phyloP scores from a whole-genome alignment of 1,140 invertebrate species.

The Copidosoma floridanum region DNA sequence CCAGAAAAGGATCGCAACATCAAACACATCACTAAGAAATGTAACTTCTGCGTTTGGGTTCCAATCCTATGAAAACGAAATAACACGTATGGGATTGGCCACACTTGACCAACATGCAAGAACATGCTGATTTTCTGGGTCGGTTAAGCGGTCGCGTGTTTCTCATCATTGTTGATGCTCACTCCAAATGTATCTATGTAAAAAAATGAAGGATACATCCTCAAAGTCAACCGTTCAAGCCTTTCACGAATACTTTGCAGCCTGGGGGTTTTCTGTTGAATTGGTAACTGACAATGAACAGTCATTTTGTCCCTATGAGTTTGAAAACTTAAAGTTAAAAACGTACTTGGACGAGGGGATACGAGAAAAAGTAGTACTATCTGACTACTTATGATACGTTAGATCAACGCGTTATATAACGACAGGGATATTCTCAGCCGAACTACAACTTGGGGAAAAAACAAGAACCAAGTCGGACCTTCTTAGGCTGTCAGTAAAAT shows the following conservation, averaged over 20 bases:
- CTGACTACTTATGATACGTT: constrained; percentile 8
- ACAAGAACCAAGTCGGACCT: too few relatives aligned
- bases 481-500: too few relatives aligned
- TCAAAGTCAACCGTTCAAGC: constrained; percentile 16
- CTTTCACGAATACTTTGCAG: constrained; percentile 30
- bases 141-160: constrained; percentile 16
- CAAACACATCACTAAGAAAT: too few relatives aligned
- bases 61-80: not conserved
- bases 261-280: constrained; percentile 19
- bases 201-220: constrained; percentile 23
- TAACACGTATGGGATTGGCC: too few relatives aligned
- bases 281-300: constrained; percentile 30
- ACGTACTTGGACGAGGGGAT: not conserved
- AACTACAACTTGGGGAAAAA: too few relatives aligned
- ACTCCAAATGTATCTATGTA: constrained; percentile 34
- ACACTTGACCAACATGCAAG: constrained; percentile 38
- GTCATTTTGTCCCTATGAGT: constrained; percentile 18
- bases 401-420: constrained; percentile 11
- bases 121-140: constrained; percentile 39
- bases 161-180: constrained; percentile 20
- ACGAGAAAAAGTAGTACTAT: constrained; percentile 1
- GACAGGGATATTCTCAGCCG: constrained; percentile 13
- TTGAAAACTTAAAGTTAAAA: constrained; percentile 12
- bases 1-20: constrained; percentile 53
- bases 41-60: constrained; percentile 34